Base-by-base conservation (phyloP, 2,888 invertebrate species). In the Pherbina coryleti region DNA sequence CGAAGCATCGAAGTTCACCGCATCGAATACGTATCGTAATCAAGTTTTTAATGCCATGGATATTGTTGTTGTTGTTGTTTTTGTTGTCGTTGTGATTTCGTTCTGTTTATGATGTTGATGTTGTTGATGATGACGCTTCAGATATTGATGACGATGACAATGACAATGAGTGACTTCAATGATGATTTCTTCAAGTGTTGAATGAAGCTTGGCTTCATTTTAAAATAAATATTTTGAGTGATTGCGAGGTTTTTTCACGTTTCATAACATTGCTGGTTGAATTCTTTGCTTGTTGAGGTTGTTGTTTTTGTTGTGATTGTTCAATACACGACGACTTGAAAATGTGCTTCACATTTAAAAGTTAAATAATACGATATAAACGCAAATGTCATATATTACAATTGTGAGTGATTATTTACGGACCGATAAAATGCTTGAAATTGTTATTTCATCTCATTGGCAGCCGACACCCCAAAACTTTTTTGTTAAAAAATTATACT, bases 121-220 rank as follows among this genome's bases (percentile, higher is more conserved):
- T 53, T 75, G 77, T 69, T 73, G 77, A 67, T 62, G 76, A 78
- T 78, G 78, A 79, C 77, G 75, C 62, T 78, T 67, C n/a, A 75
- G 51, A 55, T 75, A 53, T 55, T 75, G 66, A 75, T 67, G 75
- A 44, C 57, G 31, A 37, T 72, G 72, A 67, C 75, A 66, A 67
- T 75, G 75, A 53, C 51, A 19, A 64, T 51, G 69, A 69, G 62
- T 74, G 64, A 74, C 74, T 75, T 67, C 67, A 55, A 75, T 49
- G 75, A 75, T 55, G 73, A 73, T 25, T 66, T 19, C 37, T 67
- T 75, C 75, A 67, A 75, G 75, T 75, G 67, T 55, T 28, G 28
- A 51, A 19, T 55, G 67, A 75, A 64, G 53, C 31, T 60, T 64
- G 34, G 44, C 53, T 75, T 55, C 53, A 25, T 74, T 37, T 22